phyloP scores from a whole-genome alignment of 2,113 vertebrate species.

The Petaurus breviceps region DNA sequence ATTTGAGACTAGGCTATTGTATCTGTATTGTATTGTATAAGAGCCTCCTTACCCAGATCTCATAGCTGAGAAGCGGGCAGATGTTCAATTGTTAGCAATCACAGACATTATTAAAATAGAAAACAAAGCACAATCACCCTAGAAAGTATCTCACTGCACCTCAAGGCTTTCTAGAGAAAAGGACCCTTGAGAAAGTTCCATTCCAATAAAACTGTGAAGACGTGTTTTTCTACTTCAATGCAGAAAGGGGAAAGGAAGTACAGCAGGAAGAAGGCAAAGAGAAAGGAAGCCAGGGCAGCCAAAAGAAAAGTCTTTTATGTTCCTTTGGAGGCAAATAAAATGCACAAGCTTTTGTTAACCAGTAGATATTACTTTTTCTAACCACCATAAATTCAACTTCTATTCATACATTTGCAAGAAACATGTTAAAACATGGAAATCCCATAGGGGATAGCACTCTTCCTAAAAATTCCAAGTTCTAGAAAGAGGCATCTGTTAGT shows the following conservation, averaged over 20 bases:
- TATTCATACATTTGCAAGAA: background rate
- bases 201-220: background rate
- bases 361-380: constrained; percentile 24
- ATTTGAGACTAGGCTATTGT: constrained; percentile 10
- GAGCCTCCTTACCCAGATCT: background rate
- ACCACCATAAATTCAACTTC: constrained; percentile 3
- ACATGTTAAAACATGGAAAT: background rate
- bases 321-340: constrained; percentile 13
- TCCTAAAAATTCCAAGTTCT: constrained; percentile 14
- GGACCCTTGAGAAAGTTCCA: background rate
- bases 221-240: constrained; percentile 5
- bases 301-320: constrained; percentile 22
- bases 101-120: constrained; percentile 28
- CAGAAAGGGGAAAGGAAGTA: constrained; percentile 28
- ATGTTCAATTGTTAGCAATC: background rate
- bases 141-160: constrained; percentile 11
- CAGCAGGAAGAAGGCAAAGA: background rate
- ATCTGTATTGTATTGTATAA: constrained; percentile 34
- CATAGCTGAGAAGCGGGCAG: constrained; percentile 10
- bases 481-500: background rate
- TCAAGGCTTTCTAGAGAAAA: constrained; percentile 42
- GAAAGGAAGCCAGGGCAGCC: background rate
- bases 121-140: constrained; percentile 33
- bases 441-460: background rate
- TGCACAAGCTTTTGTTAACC: constrained; percentile 10